These are phyloP conservation scores for Coelinius sp. DNA, from an alignment of 2,888 invertebrate species.

Conservation along the genomic window DNA sequence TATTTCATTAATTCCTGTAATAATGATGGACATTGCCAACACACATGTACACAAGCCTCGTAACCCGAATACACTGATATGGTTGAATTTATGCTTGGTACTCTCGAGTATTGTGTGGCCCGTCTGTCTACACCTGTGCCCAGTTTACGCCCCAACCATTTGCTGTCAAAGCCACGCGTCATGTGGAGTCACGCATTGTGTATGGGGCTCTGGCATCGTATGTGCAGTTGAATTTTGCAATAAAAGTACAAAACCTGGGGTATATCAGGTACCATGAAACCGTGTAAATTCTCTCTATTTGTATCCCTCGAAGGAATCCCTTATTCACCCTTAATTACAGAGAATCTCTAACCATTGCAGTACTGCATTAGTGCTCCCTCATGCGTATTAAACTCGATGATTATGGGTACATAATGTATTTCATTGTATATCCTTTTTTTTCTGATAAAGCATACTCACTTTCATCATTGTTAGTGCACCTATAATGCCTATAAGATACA, in stretches of 20 bases:
- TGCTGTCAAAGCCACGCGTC: constrained; percentile 23
- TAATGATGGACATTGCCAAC: constrained; percentile 28
- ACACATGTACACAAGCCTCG: constrained; percentile 24
- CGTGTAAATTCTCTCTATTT: constrained; percentile 49
- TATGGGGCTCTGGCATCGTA: background rate
- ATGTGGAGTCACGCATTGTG: constrained; percentile 14
- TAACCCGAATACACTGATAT: constrained; percentile 19
- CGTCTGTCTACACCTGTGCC: constrained; percentile 53
- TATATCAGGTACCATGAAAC: background rate
- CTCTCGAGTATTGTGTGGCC: constrained; percentile 52
- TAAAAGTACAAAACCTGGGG: constrained; percentile 18
- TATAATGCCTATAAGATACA: background rate
- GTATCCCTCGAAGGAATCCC: constrained; percentile 41
- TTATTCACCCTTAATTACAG: constrained; percentile 44
- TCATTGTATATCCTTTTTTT: background rate
- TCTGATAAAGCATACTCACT: background rate
- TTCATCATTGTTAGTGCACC: constrained; percentile 1
- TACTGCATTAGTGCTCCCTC: constrained; percentile 27
- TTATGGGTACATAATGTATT: constrained; percentile 1
- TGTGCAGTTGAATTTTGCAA: constrained; percentile 20
- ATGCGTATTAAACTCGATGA: constrained; percentile 40
- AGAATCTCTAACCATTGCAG: constrained; percentile 40
- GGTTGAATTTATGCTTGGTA: constrained; percentile 50
- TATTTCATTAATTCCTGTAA: background rate
- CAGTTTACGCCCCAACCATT: constrained; percentile 51